Evolutionary conservation across 2,797 vertebrate genomes (phyloP).

Genomic region (Gouania willdenowi): DNA sequence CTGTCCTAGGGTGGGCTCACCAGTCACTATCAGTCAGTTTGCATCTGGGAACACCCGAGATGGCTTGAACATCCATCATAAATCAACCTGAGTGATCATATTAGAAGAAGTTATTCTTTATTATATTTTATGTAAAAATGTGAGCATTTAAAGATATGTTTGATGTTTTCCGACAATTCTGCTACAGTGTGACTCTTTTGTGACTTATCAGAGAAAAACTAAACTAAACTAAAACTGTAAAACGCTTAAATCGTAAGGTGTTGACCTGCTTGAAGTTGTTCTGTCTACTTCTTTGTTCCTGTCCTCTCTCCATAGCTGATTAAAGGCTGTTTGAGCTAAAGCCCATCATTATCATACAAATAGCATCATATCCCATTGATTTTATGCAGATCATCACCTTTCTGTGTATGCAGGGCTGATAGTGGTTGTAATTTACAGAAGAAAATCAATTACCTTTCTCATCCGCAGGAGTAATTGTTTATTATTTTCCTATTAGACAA

Average conservation of each 20-base stretch:
- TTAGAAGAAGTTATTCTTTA: no score
- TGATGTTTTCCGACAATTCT: no score
- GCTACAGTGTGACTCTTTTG: no score
- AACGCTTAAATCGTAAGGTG: no score
- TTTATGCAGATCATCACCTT: slow-evolving; percentile 98
- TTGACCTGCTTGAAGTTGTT: no score
- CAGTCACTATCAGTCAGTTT: slow-evolving; percentile 54
- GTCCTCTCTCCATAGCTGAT: slow-evolving; percentile 37
- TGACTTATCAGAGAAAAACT: no score
- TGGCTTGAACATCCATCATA: slow-evolving; percentile 25
- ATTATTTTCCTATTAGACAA: slow-evolving; percentile 99
- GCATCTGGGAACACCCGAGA: slow-evolving; percentile 48
- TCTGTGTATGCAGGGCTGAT: slow-evolving; percentile 88
- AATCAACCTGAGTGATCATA: slow-evolving; percentile 36
- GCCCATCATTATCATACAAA: slow-evolving; percentile 86
- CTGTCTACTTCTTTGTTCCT: slow-evolving; percentile 20
- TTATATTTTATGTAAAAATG: no score
- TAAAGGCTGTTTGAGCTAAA: slow-evolving; percentile 56
- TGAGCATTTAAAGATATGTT: no score
- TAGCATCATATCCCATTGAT: slow-evolving; percentile 92
- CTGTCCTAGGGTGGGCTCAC: slow-evolving; percentile 52
- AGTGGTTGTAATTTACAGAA: slow-evolving; percentile 87
- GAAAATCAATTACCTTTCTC: slow-evolving; percentile 95
- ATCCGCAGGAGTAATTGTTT: slow-evolving; percentile 96
- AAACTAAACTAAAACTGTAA: no score